Conservation (phyloP, 2,113 vertebrate genomes). For the Cavia aperea region DNA sequence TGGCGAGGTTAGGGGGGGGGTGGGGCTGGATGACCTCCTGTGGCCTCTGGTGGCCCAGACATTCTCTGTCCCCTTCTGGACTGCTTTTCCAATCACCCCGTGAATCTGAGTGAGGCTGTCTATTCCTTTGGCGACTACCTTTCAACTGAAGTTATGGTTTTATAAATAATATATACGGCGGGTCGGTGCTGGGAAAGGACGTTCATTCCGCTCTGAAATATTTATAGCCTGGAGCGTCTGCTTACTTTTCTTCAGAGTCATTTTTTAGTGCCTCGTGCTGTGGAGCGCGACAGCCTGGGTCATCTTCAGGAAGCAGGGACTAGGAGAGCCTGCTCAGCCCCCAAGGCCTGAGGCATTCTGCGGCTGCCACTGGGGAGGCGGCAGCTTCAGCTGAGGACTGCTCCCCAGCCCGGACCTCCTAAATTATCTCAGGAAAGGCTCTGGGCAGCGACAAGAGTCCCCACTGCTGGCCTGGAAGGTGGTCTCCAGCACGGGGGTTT, state of each 20-base stretch:
- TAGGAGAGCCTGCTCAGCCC: not conserved
- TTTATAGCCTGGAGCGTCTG: conserved; percentile 76
- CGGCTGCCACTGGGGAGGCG: not conserved
- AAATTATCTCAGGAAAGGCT: conserved; percentile 43
- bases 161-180: conserved; percentile 79
- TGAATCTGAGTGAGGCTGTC: conserved; percentile 49
- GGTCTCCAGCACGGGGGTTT: not conserved
- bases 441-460: not conserved
- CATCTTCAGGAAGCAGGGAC: not conserved
- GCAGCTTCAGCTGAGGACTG: not conserved
- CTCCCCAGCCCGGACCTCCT: conserved; percentile 18
- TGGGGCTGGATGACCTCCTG: not conserved
- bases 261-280: conserved; percentile 52
- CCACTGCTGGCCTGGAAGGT: not conserved
- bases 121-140: conserved; percentile 58
- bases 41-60: conserved; percentile 8
- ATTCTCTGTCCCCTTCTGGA: not conserved
- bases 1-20: not conserved
- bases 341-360: conserved; percentile 11
- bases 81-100: conserved; percentile 20
- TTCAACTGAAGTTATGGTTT: conserved; percentile 79
- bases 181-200: conserved; percentile 75
- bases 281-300: conserved; percentile 23
- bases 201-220: conserved; percentile 79
- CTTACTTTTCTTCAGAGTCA: conserved; percentile 74